A percentile compares a stretch with the other conserved stretches of the same genome.
Evolutionary conservation across 2,888 invertebrate species (phyloP).

Genomic region (Sturmia bella): DNA sequence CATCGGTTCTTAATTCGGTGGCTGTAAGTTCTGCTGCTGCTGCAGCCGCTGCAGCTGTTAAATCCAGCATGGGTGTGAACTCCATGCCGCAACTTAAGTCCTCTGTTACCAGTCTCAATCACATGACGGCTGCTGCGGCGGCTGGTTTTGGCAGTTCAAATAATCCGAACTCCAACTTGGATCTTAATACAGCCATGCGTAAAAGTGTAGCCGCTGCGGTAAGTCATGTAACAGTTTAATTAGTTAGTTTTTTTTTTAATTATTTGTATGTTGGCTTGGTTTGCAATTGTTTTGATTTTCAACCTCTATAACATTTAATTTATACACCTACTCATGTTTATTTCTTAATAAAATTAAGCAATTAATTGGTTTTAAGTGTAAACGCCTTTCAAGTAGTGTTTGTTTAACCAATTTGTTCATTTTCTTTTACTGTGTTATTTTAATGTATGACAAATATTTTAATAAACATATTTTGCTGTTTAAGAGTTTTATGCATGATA

Average conservation of each 20-base stretch:
- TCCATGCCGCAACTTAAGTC: slow-evolving; percentile 74
- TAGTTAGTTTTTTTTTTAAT: slow-evolving; percentile 33
- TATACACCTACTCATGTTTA: background rate
- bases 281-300: slow-evolving; percentile 45
- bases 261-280: slow-evolving; percentile 44
- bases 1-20: slow-evolving; percentile 52
- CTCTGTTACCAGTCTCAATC: slow-evolving; percentile 72
- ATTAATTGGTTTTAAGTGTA: slow-evolving; percentile 34
- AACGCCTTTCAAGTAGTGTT: slow-evolving; percentile 46
- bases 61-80: slow-evolving; percentile 62
- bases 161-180: slow-evolving; percentile 50
- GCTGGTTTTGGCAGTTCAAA: slow-evolving; percentile 52
- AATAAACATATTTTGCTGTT: slow-evolving; percentile 19
- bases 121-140: slow-evolving; percentile 63
- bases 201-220: slow-evolving; percentile 79
- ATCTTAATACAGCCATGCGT: slow-evolving; percentile 72
- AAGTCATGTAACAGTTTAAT: slow-evolving; percentile 79
- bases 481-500: slow-evolving; percentile 37
- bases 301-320: slow-evolving; percentile 5
- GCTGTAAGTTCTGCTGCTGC: slow-evolving; percentile 67
- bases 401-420: slow-evolving; percentile 46
- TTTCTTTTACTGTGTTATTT: slow-evolving; percentile 7
- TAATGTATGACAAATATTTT: background rate
- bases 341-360: slow-evolving; percentile 6
- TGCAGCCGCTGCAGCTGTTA: slow-evolving; percentile 69